These are phyloP conservation scores for Cryptoprocta ferox DNA, from an alignment of 2,797 vertebrate species.

Conservation along the genomic window DNA sequence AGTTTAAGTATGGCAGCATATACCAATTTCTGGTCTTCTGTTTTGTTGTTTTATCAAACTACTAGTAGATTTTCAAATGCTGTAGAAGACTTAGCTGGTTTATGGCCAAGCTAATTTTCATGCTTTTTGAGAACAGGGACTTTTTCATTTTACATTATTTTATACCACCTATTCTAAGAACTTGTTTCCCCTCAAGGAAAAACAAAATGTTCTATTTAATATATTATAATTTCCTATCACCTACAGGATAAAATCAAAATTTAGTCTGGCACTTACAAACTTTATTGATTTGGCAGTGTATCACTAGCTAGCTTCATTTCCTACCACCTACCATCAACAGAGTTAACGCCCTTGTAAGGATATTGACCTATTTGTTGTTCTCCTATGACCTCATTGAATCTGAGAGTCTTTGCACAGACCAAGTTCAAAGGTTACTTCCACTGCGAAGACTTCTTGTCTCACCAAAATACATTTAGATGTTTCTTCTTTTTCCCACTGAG, in stretches of 20 bases:
- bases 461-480: not conserved
- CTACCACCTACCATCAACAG: not conserved
- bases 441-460: not conserved
- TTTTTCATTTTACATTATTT: not conserved
- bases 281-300: not conserved
- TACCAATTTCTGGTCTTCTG: not conserved
- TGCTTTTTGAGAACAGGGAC: not conserved
- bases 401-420: not conserved
- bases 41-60: not conserved
- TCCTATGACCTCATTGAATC: not conserved
- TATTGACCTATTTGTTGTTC: not conserved
- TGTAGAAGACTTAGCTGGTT: not conserved
- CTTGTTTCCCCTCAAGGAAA: not conserved
- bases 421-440: constrained; percentile 30
- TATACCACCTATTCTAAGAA: not conserved
- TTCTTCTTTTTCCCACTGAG: not conserved
- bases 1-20: not conserved
- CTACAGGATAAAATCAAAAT: not conserved
- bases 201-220: not conserved
- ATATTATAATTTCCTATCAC: not conserved
- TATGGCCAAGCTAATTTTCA: not conserved
- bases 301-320: not conserved
- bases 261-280: not conserved
- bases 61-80: not conserved
- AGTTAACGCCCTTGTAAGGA: not conserved